Conservation (phyloP, 2,888 invertebrate species). For the Nemapogon koenigi region DNA sequence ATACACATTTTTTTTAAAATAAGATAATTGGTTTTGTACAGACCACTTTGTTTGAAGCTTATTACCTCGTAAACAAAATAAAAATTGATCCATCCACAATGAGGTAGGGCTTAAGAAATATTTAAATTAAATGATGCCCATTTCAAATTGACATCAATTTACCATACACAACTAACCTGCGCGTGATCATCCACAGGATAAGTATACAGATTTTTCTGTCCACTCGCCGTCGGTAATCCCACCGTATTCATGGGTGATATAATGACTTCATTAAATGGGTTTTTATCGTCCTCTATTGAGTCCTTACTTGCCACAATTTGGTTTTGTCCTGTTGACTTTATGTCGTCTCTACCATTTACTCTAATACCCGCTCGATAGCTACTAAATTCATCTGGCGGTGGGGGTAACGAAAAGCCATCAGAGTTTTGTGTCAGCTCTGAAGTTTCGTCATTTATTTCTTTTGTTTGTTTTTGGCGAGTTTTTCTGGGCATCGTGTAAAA, state of each 20-base stretch:
- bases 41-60: neutral
- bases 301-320: no score
- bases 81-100: no score
- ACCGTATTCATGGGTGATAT: constrained; percentile 47
- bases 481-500: constrained; percentile 58
- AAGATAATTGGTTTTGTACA: neutral
- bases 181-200: constrained; percentile 41
- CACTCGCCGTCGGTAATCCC: constrained; percentile 43
- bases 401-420: constrained; percentile 51
- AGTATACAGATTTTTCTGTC: constrained; percentile 37
- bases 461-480: constrained; percentile 39
- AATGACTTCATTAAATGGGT: constrained; percentile 30
- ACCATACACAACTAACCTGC: constrained; percentile 43
- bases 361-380: constrained; percentile 43
- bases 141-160: no score
- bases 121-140: no score
- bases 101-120: no score
- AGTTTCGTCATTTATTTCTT: constrained; percentile 45
- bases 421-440: constrained; percentile 52
- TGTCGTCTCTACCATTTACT: constrained; percentile 29
- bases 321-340: constrained; percentile 23
- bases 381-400: constrained; percentile 53
- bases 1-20: neutral
- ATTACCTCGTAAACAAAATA: no score
- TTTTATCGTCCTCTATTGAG: constrained; percentile 18